Evolutionary conservation across 2,113 vertebrate genomes (phyloP), one percentile per base, ranked within the genome.

Genomic region (Lonchura striata): DNA sequence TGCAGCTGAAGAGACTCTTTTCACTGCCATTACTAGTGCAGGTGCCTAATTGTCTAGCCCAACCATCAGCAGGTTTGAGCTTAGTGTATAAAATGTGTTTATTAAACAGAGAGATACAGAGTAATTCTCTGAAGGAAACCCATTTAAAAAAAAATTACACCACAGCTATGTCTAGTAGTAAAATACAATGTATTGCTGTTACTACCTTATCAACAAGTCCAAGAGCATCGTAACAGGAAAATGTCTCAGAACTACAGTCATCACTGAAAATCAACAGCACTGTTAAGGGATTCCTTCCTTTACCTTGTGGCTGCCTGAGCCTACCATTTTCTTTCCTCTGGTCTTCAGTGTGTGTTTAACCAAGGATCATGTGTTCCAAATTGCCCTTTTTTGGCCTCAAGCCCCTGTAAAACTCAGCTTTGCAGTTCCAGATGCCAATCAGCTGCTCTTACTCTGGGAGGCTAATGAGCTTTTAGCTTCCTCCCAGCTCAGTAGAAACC

Each of bases 391-490:
- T 87, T 92, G 70, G 89, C 87, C 82, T 90, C 82, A 46, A 87
- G 81, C 61, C 61, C 65, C 78, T 41, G 69, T 57, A 86, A 82
- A 87, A 77, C 35, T 82, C 82, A 80, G 89, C 82, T 82, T 16
- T 91, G 82, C 70, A 72, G 63, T 47, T 91, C 91, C 93, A 93
- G 90, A 88, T 93, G 94, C 90, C 78, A 90, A 66, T 95, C 93
- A 88, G 82, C 59, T 83, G 82, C 75, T 91, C 37, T 82, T 70
- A 82, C 89, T 88, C 74, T 31, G 82, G 70, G 75, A 94, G 82
- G 42, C 78, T 91, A 92, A 95, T 0, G 21, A 95, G 96, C 84
- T 92, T 88, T 94, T 88, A 95, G 84, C 79, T 80, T 91, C 93
- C 70, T 87, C 78, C 59, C 74, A 87, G 74, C 78, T 82, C 91